Evolutionary conservation across 2,888 invertebrate genomes (phyloP).

Genomic region (Galeopsomyia nigrocyanea): DNA sequence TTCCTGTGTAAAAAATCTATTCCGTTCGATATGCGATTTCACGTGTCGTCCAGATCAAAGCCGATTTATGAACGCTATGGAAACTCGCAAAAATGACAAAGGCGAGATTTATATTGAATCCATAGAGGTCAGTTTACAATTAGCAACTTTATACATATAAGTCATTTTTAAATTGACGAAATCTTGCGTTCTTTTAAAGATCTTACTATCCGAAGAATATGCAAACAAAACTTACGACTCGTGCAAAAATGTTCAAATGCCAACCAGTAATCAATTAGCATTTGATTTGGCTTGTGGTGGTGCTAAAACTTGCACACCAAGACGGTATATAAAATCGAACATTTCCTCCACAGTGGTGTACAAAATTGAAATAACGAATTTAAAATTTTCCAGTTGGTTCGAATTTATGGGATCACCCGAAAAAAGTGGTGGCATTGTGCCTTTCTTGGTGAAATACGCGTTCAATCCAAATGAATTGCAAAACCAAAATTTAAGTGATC

Average conservation of each 20-base stretch:
- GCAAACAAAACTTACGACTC: slow-evolving; percentile 80
- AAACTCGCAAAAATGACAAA: background rate
- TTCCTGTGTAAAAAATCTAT: slow-evolving; percentile 83
- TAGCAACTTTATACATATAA: background rate
- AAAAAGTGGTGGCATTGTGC: slow-evolving; percentile 71
- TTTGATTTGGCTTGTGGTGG: slow-evolving; percentile 86
- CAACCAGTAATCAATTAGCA: slow-evolving; percentile 81
- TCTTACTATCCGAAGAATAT: slow-evolving; percentile 73
- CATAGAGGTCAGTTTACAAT: slow-evolving; percentile 32
- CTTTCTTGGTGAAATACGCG: slow-evolving; percentile 76
- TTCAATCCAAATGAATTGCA: slow-evolving; percentile 65
- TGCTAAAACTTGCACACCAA: slow-evolving; percentile 76
- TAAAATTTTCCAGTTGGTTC: slow-evolving; percentile 73
- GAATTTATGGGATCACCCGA: slow-evolving; percentile 73
- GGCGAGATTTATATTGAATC: slow-evolving; percentile 48
- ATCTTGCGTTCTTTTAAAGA: slow-evolving; percentile 48
- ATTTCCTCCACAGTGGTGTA: background rate
- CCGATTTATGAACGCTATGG: slow-evolving; percentile 70
- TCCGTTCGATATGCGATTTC: slow-evolving; percentile 82
- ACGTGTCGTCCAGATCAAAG: slow-evolving; percentile 84
- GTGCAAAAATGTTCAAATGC: slow-evolving; percentile 83
- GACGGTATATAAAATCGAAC: slow-evolving; percentile 63
- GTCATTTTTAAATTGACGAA: background rate
- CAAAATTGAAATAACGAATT: background rate
- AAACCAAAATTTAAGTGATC: slow-evolving; percentile 58